phyloP scores from a whole-genome alignment of 2,888 invertebrate species.

The Tuta absoluta region DNA sequence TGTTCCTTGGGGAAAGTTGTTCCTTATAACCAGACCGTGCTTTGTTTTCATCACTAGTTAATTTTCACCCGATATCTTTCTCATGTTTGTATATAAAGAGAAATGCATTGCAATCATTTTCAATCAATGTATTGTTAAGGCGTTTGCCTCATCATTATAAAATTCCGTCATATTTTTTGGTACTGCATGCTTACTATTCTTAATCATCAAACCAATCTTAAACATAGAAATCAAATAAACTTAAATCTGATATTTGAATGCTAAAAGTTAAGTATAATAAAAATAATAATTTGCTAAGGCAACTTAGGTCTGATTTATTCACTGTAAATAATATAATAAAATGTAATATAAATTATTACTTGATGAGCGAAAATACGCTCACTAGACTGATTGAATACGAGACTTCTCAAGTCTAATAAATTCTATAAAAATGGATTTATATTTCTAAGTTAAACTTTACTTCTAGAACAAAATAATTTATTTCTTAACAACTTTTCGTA shows the following conservation, averaged over 20 bases:
- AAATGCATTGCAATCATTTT: conserved; percentile 54
- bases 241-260: conserved; percentile 19
- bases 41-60: too few species aligned
- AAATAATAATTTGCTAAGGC: conserved; percentile 22
- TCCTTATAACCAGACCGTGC: too few species aligned
- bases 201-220: conserved; percentile 10
- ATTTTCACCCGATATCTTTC: too few species aligned
- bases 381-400: conserved; percentile 60
- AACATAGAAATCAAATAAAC: conserved; percentile 21
- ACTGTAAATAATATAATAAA: conserved; percentile 48
- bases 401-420: conserved; percentile 44
- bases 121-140: conserved; percentile 41
- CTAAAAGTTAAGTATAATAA: conserved; percentile 19
- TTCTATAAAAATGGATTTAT: conserved; percentile 25
- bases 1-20: too few species aligned
- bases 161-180: conserved; percentile 12
- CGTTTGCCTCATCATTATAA: conserved; percentile 10
- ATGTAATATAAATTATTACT: conserved; percentile 48
- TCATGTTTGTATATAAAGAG: conserved; percentile 41
- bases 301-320: conserved; percentile 34
- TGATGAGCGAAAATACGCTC: conserved; percentile 51
- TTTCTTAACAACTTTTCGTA: conserved; percentile 14
- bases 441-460: conserved; percentile 21
- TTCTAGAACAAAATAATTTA: conserved; percentile 33
- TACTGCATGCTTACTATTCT: conserved; percentile 16